phyloP scores from a whole-genome alignment of 1,140 invertebrate genomes.

The Drosophila dunni region DNA sequence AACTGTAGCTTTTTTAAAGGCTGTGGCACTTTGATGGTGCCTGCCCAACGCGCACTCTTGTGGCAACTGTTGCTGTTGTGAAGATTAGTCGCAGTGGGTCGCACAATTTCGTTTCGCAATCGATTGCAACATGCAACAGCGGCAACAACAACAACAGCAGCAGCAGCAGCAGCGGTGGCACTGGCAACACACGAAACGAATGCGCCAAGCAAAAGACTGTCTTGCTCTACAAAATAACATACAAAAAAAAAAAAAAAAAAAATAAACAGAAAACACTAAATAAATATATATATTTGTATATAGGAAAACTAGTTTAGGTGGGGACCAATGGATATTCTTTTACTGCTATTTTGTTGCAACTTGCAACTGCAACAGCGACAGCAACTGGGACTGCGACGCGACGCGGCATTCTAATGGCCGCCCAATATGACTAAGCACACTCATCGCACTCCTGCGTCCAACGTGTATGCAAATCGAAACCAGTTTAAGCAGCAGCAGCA shows the following conservation, averaged over 20 bases:
- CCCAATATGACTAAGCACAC: slow-evolving; percentile 84
- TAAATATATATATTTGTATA: slow-evolving; percentile 5
- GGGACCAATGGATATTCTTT: slow-evolving; percentile 84
- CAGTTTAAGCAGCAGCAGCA: slow-evolving; percentile 66
- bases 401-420: slow-evolving; percentile 83
- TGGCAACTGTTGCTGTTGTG: slow-evolving; percentile 44
- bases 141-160: slow-evolving; percentile 50
- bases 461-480: slow-evolving; percentile 84
- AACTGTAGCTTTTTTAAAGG: slow-evolving; percentile 22
- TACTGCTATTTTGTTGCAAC: slow-evolving; percentile 79
- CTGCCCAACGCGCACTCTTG: slow-evolving; percentile 45
- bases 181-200: slow-evolving; percentile 72
- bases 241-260: background rate
- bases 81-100: slow-evolving; percentile 83
- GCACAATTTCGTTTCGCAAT: slow-evolving; percentile 82
- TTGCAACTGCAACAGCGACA: slow-evolving; percentile 34
- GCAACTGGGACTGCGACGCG: slow-evolving; percentile 48
- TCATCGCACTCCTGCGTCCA: slow-evolving; percentile 82
- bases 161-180: slow-evolving; percentile 35
- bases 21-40: slow-evolving; percentile 44
- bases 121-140: slow-evolving; percentile 80
- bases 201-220: slow-evolving; percentile 61
- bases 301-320: slow-evolving; percentile 82
- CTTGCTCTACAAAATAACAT: slow-evolving; percentile 69
- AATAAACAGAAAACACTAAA: background rate